Evolutionary conservation across 2,888 invertebrate genomes (phyloP).

Genomic region (Entomobrya proxima): DNA sequence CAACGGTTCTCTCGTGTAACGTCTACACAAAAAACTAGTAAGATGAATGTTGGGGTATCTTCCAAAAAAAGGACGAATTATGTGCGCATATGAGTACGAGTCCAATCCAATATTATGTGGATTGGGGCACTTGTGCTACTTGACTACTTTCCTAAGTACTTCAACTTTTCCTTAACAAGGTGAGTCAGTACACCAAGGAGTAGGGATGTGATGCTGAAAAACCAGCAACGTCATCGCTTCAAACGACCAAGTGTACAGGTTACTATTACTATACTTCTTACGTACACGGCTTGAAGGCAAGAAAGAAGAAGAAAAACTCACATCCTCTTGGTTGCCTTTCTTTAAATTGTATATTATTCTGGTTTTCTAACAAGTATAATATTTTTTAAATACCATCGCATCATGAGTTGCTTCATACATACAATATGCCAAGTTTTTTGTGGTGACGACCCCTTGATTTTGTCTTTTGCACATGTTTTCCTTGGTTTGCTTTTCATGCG

Average conservation of each 20-base stretch:
- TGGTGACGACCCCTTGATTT: not conserved
- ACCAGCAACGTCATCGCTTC: not conserved
- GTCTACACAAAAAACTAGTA: not conserved
- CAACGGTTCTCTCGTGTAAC: no score
- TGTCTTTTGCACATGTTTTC: not conserved
- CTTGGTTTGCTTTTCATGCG: not conserved
- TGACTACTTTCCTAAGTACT: constrained; percentile 48
- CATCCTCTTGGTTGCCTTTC: not conserved
- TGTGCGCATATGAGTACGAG: constrained; percentile 10
- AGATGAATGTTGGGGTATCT: not conserved
- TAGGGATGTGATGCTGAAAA: constrained; percentile 27
- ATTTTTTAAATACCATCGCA: not conserved
- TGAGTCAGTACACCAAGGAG: constrained; percentile 28
- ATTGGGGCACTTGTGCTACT: constrained; percentile 43
- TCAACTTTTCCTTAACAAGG: constrained; percentile 57
- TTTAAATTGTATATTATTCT: not conserved
- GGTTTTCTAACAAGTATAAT: not conserved
- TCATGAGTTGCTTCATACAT: not conserved
- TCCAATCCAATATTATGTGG: constrained; percentile 22
- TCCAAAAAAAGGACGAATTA: not conserved
- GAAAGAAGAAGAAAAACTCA: constrained; percentile 1
- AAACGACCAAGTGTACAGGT: not conserved
- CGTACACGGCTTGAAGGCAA: not conserved
- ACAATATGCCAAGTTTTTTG: not conserved
- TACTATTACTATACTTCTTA: not conserved